phyloP scores from a whole-genome alignment of 1,140 invertebrate genomes.

The Megalopta genalis region DNA sequence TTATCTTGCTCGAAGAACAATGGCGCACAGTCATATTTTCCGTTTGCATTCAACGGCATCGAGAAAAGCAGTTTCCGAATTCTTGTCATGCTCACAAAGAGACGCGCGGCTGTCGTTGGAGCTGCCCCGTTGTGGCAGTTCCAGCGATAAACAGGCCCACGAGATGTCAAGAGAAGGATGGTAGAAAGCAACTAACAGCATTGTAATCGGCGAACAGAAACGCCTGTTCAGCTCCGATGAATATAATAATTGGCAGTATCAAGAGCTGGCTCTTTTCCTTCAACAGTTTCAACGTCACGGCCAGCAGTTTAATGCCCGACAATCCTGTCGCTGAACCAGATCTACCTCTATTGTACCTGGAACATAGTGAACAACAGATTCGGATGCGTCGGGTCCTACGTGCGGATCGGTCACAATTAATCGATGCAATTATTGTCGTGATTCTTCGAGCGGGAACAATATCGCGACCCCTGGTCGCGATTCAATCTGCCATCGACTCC shows the following conservation, averaged over 20 bases:
- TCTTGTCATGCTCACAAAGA: too few relatives aligned
- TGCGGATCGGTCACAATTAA: background rate
- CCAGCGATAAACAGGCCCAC: too few relatives aligned
- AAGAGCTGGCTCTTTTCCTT: constrained; percentile 89
- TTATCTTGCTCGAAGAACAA: too few relatives aligned
- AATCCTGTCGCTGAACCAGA: constrained; percentile 70
- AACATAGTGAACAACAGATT: background rate
- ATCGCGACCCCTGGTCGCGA: background rate
- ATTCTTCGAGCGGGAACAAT: constrained; percentile 25
- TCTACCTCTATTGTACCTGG: constrained; percentile 77
- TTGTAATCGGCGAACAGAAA: constrained; percentile 95
- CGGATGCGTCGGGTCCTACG: background rate
- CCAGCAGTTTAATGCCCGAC: constrained; percentile 84
- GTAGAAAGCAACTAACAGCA: constrained; percentile 82
- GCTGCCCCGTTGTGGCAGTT: too few relatives aligned
- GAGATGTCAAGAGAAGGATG: background rate
- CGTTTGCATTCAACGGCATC: too few relatives aligned
- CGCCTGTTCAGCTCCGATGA: constrained; percentile 95
- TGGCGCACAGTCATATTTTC: too few relatives aligned
- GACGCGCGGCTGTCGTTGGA: too few relatives aligned
- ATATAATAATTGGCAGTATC: constrained; percentile 94
- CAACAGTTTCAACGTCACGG: constrained; percentile 89
- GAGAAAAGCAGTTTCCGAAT: too few relatives aligned
- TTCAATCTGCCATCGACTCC: constrained; percentile 2
- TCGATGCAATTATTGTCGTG: background rate